These are phyloP conservation scores for Patella vulgata DNA, from an alignment of 1,140 invertebrate species.

Conservation along the genomic window DNA sequence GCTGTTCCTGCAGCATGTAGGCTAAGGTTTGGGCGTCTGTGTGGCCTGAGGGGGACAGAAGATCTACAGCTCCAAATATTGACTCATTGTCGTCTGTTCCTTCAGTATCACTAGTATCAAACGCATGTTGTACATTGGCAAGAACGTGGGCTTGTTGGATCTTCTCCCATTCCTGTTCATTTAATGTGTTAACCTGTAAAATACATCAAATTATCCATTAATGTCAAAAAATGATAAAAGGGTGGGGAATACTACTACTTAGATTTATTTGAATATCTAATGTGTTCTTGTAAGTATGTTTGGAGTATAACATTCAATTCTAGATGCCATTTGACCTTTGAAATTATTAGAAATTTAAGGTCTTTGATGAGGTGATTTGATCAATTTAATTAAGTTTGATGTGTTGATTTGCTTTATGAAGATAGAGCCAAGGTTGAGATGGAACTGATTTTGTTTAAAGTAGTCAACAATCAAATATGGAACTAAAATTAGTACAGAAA, in stretches of 20 bases:
- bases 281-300: neutral
- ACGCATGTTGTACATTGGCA: slow-evolving; percentile 90
- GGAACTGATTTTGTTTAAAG: no score
- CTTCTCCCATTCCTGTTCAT: slow-evolving; percentile 90
- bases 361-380: no score
- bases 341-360: no score
- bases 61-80: slow-evolving; percentile 75
- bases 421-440: no score
- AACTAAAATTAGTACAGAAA: no score
- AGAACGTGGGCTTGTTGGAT: slow-evolving; percentile 92
- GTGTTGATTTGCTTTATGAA: no score
- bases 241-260: no score
- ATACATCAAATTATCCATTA: slow-evolving; percentile 1
- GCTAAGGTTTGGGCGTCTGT: slow-evolving; percentile 97
- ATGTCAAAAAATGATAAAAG: neutral
- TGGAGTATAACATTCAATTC: no score
- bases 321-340: no score
- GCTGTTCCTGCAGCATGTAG: slow-evolving; percentile 97
- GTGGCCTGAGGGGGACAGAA: slow-evolving; percentile 73
- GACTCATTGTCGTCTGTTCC: slow-evolving; percentile 65
- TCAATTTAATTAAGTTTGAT: no score
- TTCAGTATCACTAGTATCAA: slow-evolving; percentile 86
- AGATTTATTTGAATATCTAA: no score
- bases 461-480: no score
- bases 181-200: slow-evolving; percentile 69